Percentiles rank a stretch among this genome's conserved stretches.
These are phyloP conservation scores for Galaxea fascicularis DNA, from an alignment of 92 coral and sea anemone genomes.

Conservation along the genomic window DNA sequence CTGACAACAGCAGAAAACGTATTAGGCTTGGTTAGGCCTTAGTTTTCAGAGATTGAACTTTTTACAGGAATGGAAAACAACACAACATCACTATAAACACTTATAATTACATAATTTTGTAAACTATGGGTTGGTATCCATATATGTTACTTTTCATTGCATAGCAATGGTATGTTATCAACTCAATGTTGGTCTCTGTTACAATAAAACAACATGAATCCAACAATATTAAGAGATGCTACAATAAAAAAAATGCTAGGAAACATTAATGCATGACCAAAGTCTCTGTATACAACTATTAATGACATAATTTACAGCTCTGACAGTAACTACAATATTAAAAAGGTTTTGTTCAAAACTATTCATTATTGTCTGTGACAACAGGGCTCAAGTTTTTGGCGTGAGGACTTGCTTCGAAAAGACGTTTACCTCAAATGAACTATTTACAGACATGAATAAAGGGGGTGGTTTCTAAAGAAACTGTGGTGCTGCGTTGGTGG, in stretches of 20 bases:
- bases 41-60: no score
- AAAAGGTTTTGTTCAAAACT: no score
- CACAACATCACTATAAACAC: neutral
- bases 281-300: neutral
- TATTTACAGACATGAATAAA: no score
- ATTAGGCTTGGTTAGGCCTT: no score
- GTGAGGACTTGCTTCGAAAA: no score
- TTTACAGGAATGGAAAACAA: no score
- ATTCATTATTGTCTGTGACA: neutral
- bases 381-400: neutral
- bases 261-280: no score
- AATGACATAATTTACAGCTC: neutral
- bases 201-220: neutral
- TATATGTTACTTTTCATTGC: conserved; percentile 26
- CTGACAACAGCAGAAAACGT: no score
- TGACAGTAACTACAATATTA: neutral
- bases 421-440: no score
- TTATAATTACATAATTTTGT: neutral
- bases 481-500: no score
- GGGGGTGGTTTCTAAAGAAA: no score
- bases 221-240: neutral
- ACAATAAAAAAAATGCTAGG: no score
- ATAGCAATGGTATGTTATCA: conserved; percentile 31
- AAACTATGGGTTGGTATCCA: neutral
- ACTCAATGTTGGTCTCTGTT: neutral